Evolutionary conservation across 2,888 invertebrate genomes (phyloP), one percentile per base, ranked within the genome.

Genomic region (Metalampra italica): DNA sequence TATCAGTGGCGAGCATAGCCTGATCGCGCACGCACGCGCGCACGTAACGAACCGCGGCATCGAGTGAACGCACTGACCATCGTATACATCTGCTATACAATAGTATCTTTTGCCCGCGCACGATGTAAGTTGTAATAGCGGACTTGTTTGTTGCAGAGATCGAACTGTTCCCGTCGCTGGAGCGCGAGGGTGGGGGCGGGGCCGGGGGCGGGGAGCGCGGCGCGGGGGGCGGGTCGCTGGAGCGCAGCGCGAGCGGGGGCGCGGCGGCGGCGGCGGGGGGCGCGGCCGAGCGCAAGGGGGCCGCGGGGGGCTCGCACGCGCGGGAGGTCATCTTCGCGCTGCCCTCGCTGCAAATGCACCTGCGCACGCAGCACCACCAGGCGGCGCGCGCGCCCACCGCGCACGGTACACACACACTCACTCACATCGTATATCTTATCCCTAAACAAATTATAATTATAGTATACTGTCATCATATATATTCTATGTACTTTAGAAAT

Each of bases 321-420:
- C 92, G 97, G 11, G 98, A 98, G 90, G 96, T 98, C n/a, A 97
- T 98, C 77, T 98, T 98, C 90, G 97, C 97, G 29, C 89, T 98
- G 70, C 98, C 98, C 0, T 95, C 97, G 52, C 89, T 98, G 70
- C 97, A 97, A 85, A 91, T 98, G 69, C 96, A 97, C 71, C 92
- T 98, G 57, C 96, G 97, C 84, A 98, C 98, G 3, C 96, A 96
- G 72, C 98, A 98, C 77, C 87, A 94, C 56, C 98, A 98, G 87
- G 92, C 93, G 0, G 91, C 93, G 29, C 81, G 82, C 46, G 92
- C 95, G 46, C 96, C 96, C 32, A 94, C 91, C 71, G 78, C 94
- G 91, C 92, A 80, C 56, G 82, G 81, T 78, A 29, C n/a, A n/a
- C n/a, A n/a, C n/a, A n/a, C n/a, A n/a, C n/a, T n/a, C n/a, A 41